Percentiles rank a stretch among this genome's conserved stretches.
These are phyloP conservation scores for Drosophila navojoa DNA, from an alignment of 1,140 invertebrate genomes.

Conservation along the genomic window DNA sequence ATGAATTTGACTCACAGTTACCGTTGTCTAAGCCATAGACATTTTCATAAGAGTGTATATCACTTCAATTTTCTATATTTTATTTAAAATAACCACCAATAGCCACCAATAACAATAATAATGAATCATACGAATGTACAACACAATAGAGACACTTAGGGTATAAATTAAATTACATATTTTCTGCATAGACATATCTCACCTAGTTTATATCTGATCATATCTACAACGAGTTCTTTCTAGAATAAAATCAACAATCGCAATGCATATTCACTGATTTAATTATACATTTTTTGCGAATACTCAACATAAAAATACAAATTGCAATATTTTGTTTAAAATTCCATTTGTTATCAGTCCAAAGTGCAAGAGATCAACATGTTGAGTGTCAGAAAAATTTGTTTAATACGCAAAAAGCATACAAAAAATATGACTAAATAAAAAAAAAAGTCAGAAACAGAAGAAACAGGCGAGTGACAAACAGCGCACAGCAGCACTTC, in stretches of 20 bases:
- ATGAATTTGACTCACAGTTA: too few relatives aligned
- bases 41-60: too few relatives aligned
- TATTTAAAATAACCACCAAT: too few relatives aligned
- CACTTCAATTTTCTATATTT: too few relatives aligned
- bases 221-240: background rate
- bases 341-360: constrained; percentile 48
- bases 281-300: background rate
- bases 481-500: constrained; percentile 21
- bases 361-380: constrained; percentile 39
- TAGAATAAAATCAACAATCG: background rate
- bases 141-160: too few relatives aligned
- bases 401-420: constrained; percentile 59
- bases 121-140: too few relatives aligned
- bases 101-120: too few relatives aligned
- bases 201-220: background rate
- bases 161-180: too few relatives aligned
- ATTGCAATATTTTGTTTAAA: constrained; percentile 36
- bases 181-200: background rate
- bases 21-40: too few relatives aligned
- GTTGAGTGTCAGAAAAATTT: constrained; percentile 55
- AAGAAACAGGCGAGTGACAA: constrained; percentile 27
- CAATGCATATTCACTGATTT: background rate
- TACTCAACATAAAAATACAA: constrained; percentile 18
- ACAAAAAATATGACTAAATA: background rate
- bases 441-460: constrained; percentile 53